Evolutionary conservation across 2,888 invertebrate species (phyloP).

Genomic region (Exocentrus adspersus): DNA sequence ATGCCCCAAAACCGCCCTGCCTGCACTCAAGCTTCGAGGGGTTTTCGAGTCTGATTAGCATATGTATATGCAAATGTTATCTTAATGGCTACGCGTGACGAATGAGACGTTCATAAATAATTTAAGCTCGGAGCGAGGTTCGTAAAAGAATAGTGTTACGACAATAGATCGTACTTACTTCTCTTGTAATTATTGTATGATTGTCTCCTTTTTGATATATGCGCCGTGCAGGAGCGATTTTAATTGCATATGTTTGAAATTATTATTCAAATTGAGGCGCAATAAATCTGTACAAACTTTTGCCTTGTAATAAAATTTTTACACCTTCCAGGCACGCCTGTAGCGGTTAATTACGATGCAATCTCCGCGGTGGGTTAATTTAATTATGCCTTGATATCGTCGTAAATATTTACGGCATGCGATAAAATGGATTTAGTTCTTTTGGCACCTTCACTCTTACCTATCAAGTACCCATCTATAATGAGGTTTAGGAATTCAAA

Average conservation of each 20-base stretch:
- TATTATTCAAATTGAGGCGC: too few relatives aligned
- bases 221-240: background rate
- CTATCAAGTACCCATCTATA: too few relatives aligned
- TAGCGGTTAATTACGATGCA: background rate
- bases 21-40: background rate
- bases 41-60: background rate
- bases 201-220: background rate
- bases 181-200: background rate
- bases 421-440: too few relatives aligned
- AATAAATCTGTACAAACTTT: background rate
- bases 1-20: too few relatives aligned
- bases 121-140: background rate
- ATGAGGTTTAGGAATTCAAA: too few relatives aligned
- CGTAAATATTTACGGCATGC: too few relatives aligned
- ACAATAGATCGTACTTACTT: background rate
- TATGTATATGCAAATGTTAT: background rate
- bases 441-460: too few relatives aligned
- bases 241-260: too few relatives aligned
- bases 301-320: background rate
- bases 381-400: too few relatives aligned
- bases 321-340: background rate
- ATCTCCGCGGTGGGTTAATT: too few relatives aligned
- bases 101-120: conserved; percentile 1
- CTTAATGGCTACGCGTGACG: background rate
- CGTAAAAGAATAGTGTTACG: background rate